Conservation (phyloP, 53 echinoderm and acorn worm genomes). For the Hippasteria phrygiana region DNA sequence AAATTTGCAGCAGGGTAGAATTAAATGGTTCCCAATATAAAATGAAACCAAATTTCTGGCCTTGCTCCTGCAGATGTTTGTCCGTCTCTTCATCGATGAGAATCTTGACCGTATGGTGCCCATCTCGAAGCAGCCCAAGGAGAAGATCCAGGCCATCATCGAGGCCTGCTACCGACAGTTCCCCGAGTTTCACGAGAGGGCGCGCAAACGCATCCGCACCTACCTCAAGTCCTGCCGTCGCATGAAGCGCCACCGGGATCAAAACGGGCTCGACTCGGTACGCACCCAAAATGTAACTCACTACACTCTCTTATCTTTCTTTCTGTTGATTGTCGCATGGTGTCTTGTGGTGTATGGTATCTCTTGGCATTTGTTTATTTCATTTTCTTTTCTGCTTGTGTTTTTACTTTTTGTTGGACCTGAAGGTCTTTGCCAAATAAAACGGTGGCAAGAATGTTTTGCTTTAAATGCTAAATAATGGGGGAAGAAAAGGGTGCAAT, state of each 20-base stretch:
- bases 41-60: not conserved
- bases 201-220: slow-evolving; percentile 97
- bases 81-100: slow-evolving; percentile 95
- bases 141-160: slow-evolving; percentile 97
- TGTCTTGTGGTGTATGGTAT: not conserved
- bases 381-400: not conserved
- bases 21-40: no score
- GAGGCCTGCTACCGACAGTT: slow-evolving; percentile 99
- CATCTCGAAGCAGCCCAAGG: slow-evolving; percentile 98
- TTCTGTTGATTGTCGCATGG: slow-evolving; percentile 10
- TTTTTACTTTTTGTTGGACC: no score
- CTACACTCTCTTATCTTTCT: slow-evolving; percentile 5
- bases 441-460: no score
- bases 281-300: slow-evolving; percentile 46
- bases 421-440: no score
- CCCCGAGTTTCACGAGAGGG: slow-evolving; percentile 97
- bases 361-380: not conserved
- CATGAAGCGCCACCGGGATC: slow-evolving; percentile 97
- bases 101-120: slow-evolving; percentile 99
- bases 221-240: slow-evolving; percentile 99
- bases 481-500: no score
- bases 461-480: no score
- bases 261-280: slow-evolving; percentile 98
- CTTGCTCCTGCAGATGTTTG: slow-evolving; percentile 82
- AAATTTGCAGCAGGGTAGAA: no score